Evolutionary conservation across 2,888 invertebrate species (phyloP), one percentile per base, ranked within the genome.

Genomic region (Sphaerophoria rueppellii): DNA sequence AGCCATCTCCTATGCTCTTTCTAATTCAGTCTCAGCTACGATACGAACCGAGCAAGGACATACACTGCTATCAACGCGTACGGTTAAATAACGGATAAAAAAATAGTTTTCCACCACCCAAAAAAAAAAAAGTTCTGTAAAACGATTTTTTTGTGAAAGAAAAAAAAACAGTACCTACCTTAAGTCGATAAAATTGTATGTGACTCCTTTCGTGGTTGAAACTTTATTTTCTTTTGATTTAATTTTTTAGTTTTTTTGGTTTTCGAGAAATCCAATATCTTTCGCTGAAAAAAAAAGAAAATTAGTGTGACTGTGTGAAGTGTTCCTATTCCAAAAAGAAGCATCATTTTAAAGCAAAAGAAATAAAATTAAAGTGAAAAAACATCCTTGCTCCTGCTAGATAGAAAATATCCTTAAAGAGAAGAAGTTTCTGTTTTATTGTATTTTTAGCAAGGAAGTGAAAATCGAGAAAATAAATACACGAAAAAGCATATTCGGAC

Each of bases 1-100:
- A 89, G 89, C 88, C 88, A 89, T 87, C 87, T 71, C 87, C 71
- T 76, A 75, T 77, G 76, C 86, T 87, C 82, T 86, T 86, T 80
- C 86, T 87, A 86, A 88, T 88, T 89, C 88, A 89, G 89, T 89
- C 88, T 89, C 88, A 88, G 87, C 87, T 87, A 88, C 88, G 88
- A 88, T 88, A 87, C 88, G 87, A 88, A 78, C 82, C 86, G 83
- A 87, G 86, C 70, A 82, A 80, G 81, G 81, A 85, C 77, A 72
- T 14, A 80, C 69, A 83, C 37, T 83, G 83, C 67, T 75, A 24
- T 72, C n/a, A 52, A 34, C 83, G 83, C 80, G 83, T 67, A 80
- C 83, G 83, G 80, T 75, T 74, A 57, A 63, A 76, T 50, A 85
- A 85, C 76, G 76, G 76, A 85, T 81, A 81, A 11, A 81, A 65